These are phyloP conservation scores for Habropoda laboriosa DNA, from an alignment of 1,140 invertebrate species.

Conservation along the genomic window DNA sequence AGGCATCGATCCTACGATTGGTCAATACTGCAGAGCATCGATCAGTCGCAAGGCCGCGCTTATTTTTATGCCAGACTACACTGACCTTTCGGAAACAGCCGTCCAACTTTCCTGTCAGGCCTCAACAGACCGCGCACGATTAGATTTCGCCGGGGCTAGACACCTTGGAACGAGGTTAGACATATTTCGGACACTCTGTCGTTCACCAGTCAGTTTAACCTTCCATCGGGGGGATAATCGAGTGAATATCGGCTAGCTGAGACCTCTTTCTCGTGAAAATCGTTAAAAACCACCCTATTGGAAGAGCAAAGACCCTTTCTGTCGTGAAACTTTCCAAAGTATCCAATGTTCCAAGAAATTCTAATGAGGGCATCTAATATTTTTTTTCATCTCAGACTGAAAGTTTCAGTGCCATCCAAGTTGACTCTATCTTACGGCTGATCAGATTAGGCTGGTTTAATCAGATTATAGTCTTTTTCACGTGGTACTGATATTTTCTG, in stretches of 20 bases:
- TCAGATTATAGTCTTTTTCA: no score
- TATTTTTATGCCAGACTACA: conserved; percentile 17
- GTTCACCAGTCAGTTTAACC: conserved; percentile 45
- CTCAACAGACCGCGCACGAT: conserved; percentile 1
- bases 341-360: neutral
- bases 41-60: conserved; percentile 24
- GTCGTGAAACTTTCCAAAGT: no score
- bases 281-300: no score
- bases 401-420: no score
- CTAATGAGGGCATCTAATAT: neutral
- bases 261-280: neutral
- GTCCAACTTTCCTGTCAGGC: conserved; percentile 19
- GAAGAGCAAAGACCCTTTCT: no score
- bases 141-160: neutral
- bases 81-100: conserved; percentile 17
- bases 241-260: neutral
- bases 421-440: no score
- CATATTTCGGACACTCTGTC: conserved; percentile 40
- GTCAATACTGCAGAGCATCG: conserved; percentile 20
- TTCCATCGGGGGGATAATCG: neutral
- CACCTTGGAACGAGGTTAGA: conserved; percentile 13
- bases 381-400: no score
- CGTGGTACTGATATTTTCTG: no score
- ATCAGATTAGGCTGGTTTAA: neutral
- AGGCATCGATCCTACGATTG: conserved; percentile 30